A percentile compares a stretch with the other conserved stretches of the same genome.
phyloP scores from a whole-genome alignment of 2,797 vertebrate species.

The Cryptoblepharus egeriae region DNA sequence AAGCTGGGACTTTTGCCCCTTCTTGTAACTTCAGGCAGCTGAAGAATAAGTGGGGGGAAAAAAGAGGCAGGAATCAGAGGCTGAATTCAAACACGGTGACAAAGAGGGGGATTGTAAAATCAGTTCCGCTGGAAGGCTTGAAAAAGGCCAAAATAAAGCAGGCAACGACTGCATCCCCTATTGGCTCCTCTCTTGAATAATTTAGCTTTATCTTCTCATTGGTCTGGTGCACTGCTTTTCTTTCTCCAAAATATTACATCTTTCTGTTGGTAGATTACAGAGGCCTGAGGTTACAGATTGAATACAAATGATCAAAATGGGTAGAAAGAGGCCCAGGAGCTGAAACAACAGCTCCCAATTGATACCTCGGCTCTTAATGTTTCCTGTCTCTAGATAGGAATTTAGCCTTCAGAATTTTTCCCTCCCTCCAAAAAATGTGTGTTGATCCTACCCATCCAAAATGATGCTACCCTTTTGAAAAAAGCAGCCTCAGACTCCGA shows the following conservation, averaged over 20 bases:
- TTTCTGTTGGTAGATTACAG: background rate
- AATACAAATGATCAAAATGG: background rate
- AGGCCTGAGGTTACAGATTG: background rate
- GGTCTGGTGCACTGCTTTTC: background rate
- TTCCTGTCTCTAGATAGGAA: no score
- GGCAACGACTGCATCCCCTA: background rate
- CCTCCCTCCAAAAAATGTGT: no score
- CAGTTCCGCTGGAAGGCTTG: constrained; percentile 36
- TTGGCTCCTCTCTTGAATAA: background rate
- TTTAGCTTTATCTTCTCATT: background rate
- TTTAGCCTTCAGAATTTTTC: no score
- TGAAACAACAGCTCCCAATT: no score
- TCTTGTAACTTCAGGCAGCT: constrained; percentile 39
- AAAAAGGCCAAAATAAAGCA: constrained; percentile 14
- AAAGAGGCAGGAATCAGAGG: constrained; percentile 15
- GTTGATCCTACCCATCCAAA: no score
- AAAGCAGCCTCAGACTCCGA: no score
- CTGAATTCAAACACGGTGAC: constrained; percentile 46
- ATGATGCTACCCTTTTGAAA: no score
- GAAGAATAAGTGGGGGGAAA: constrained; percentile 29
- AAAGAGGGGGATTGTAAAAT: constrained; percentile 34
- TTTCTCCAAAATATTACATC: background rate
- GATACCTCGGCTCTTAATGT: no score
- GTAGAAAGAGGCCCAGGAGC: no score
- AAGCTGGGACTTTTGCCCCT: constrained; percentile 31